Percentiles rank a stretch among this genome's conserved stretches.
These are phyloP conservation scores for Drosophila diplacantha DNA, from an alignment of 2,888 invertebrate species.

Conservation along the genomic window DNA sequence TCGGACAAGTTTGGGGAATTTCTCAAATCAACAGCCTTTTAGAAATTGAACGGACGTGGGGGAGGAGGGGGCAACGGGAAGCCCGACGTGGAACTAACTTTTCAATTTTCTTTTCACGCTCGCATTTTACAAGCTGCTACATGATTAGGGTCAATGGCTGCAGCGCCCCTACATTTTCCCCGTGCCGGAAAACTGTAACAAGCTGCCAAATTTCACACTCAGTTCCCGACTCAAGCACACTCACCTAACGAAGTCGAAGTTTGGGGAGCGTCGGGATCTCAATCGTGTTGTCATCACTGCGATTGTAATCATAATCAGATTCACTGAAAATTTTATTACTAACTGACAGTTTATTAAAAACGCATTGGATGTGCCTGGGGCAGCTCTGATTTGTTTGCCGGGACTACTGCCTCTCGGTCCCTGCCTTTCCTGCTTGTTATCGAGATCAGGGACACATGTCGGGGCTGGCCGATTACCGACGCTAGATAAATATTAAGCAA, in stretches of 20 bases:
- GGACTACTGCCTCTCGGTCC: slow-evolving; percentile 5
- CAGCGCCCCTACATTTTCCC: slow-evolving; percentile 19
- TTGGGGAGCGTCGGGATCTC: slow-evolving; percentile 24
- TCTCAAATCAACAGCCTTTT: slow-evolving; percentile 64
- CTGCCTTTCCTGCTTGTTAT: slow-evolving; percentile 44
- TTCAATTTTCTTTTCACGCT: slow-evolving; percentile 67
- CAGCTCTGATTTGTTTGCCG: slow-evolving; percentile 48
- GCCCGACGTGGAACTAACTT: slow-evolving; percentile 47
- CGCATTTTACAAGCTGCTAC: slow-evolving; percentile 67
- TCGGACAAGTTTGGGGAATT: slow-evolving; percentile 37
- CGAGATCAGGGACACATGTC: slow-evolving; percentile 67
- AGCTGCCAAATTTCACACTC: slow-evolving; percentile 70
- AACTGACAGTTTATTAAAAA: slow-evolving; percentile 69
- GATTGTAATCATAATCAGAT: slow-evolving; percentile 39
- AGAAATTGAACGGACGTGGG: slow-evolving; percentile 19
- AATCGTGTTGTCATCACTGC: slow-evolving; percentile 29
- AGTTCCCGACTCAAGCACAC: slow-evolving; percentile 33
- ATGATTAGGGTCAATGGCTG: slow-evolving; percentile 62
- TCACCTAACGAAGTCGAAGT: slow-evolving; percentile 60
- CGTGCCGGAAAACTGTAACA: slow-evolving; percentile 43
- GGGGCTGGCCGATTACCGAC: slow-evolving; percentile 54
- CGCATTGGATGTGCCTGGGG: slow-evolving; percentile 35
- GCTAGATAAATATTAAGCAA: slow-evolving; percentile 64
- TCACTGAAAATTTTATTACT: slow-evolving; percentile 59
- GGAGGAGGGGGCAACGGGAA: not conserved